Evolutionary conservation across 2,888 invertebrate genomes (phyloP), one percentile per base, ranked within the genome.

Genomic region (Spialia ferax): DNA sequence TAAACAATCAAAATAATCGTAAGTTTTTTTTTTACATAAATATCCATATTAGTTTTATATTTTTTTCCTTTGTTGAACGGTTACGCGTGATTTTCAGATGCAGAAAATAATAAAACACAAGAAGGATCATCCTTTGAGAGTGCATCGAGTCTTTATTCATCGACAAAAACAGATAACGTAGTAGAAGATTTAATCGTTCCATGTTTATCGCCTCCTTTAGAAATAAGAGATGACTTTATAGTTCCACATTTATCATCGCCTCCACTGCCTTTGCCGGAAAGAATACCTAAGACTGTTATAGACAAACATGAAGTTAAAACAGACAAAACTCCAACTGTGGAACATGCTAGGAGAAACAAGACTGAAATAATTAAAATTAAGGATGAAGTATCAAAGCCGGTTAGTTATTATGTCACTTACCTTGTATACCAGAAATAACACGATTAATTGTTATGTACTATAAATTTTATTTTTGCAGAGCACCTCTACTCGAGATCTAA

Each of bases 121-220:
- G 97, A 97, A 70, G 97, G 97, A 26, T 97, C 97, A 73, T 97
- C 97, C n/a, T 97, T 97, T 85, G 97, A 97, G 87, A 97, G 97
- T 84, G 97, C 97, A 71, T 97, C 97, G 68, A 97, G 97, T 50
- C 93, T 97, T 69, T 97, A 97, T 85, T 97, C 97, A 74, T 92
- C 96, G 57, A 96, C 97, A 42, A 95, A 96, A 72, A 96, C 96
- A 71, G 97, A 97, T 82, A 95, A 95, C 71, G 88, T 95, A 45
- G 92, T 94, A 50, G 96, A 96, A 81, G 96, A 96, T 77, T 94
- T 95, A 84, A 90, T 96, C 56, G 94, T 95, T 52, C 95, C 95
- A 69, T 94, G 95, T 76, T 95, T 94, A 80, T 95, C 95, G 67
- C 95, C 95, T 20, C 94, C 95, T n/a, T 80, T 94, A 74, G 88